These are phyloP conservation scores for Pseudopipra pipra DNA, from an alignment of 2,113 vertebrate genomes.

Conservation along the genomic window DNA sequence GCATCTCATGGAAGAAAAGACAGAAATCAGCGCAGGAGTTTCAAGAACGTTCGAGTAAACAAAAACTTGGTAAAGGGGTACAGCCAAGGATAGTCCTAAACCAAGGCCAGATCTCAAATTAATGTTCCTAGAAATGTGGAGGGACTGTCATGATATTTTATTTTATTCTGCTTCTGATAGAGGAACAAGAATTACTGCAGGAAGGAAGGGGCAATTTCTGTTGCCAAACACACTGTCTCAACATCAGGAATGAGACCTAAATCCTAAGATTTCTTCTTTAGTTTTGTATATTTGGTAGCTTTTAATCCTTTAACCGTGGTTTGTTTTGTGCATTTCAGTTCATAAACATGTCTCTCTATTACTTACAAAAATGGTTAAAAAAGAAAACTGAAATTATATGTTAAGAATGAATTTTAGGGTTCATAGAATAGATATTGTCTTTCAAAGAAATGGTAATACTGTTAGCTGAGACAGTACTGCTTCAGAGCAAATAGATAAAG, in stretches of 20 bases:
- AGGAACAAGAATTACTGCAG: neutral
- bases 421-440: neutral
- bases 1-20: neutral
- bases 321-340: neutral
- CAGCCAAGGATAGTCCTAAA: neutral
- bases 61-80: neutral
- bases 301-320: neutral
- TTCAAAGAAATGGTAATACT: neutral
- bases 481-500: neutral
- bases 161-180: neutral
- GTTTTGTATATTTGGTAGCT: neutral
- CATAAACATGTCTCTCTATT: neutral
- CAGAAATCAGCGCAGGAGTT: neutral
- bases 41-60: neutral
- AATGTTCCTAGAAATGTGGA: neutral
- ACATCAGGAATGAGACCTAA: neutral
- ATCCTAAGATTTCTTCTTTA: neutral
- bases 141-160: neutral
- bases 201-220: neutral
- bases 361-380: neutral
- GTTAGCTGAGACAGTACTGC: neutral
- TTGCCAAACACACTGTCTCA: neutral
- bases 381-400: neutral
- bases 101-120: neutral
- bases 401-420: neutral